phyloP scores from a whole-genome alignment of 2,113 vertebrate genomes.

The Gambusia affinis region DNA sequence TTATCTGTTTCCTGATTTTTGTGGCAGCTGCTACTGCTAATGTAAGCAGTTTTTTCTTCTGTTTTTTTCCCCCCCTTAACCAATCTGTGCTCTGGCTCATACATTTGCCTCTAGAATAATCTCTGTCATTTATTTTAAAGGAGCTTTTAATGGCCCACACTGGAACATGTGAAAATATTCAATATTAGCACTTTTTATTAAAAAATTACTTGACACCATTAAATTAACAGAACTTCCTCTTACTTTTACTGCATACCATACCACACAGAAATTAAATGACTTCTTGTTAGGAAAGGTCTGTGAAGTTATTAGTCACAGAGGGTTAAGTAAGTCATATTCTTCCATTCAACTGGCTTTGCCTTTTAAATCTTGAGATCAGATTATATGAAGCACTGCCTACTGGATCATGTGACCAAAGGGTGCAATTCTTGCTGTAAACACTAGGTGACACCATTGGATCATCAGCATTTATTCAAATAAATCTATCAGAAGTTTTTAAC shows the following conservation, averaged over 20 bases:
- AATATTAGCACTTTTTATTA: neutral
- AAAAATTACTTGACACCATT: neutral
- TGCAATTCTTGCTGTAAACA: conserved; percentile 20
- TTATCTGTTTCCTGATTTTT: conserved; percentile 60
- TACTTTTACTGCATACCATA: conserved; percentile 2
- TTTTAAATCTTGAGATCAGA: neutral
- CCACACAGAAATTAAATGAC: neutral
- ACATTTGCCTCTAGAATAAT: too few species aligned
- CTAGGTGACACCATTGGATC: conserved; percentile 56
- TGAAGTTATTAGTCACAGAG: neutral
- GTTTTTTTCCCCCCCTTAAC: neutral
- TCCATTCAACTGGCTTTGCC: neutral
- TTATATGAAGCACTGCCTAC: neutral
- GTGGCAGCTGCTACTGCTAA: conserved; percentile 48
- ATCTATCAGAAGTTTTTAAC: too few species aligned
- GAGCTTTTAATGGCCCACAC: neutral
- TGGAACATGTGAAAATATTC: neutral
- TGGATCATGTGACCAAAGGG: neutral
- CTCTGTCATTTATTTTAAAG: neutral
- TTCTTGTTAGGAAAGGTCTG: neutral
- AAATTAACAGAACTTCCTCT: neutral
- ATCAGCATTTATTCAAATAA: neutral
- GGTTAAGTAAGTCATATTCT: neutral
- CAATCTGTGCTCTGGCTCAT: neutral
- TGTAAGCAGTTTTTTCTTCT: conserved; percentile 50